Percentiles rank a stretch among this genome's conserved stretches.
Evolutionary conservation across 2,888 invertebrate genomes (phyloP).

Genomic region (Drosophila robusta): DNA sequence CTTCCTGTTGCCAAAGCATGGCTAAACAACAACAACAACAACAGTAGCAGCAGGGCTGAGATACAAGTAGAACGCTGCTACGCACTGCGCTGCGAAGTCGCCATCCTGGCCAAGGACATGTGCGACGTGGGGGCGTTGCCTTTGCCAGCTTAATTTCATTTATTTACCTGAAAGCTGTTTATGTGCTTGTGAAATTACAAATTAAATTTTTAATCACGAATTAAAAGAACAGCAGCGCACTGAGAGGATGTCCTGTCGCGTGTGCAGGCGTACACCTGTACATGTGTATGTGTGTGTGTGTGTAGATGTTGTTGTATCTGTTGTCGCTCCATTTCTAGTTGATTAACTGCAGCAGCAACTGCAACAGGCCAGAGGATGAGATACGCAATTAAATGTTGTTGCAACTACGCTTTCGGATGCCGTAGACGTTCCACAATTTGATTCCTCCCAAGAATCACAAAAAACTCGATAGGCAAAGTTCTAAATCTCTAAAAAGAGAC

Average conservation of each 20-base stretch:
- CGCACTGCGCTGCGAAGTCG: constrained; percentile 34
- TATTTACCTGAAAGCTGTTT: constrained; percentile 79
- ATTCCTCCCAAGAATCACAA: neutral
- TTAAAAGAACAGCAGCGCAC: constrained; percentile 48
- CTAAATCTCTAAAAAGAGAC: too few relatives aligned
- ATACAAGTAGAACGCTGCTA: constrained; percentile 24
- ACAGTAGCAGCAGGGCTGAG: constrained; percentile 37
- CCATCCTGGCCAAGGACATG: constrained; percentile 46
- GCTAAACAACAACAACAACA: constrained; percentile 49
- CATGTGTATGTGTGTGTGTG: constrained; percentile 7
- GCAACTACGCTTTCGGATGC: neutral
- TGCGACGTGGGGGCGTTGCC: constrained; percentile 18
- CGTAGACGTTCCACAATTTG: neutral
- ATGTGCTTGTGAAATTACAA: constrained; percentile 77
- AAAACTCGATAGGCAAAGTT: too few relatives aligned
- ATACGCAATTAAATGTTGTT: constrained; percentile 34
- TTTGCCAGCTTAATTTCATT: constrained; percentile 75
- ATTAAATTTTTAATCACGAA: constrained; percentile 79
- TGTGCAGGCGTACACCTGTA: neutral
- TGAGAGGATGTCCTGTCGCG: constrained; percentile 30
- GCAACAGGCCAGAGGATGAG: constrained; percentile 24
- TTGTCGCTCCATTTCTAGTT: constrained; percentile 66
- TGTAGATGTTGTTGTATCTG: constrained; percentile 40
- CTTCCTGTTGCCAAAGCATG: constrained; percentile 66
- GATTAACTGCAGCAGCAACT: constrained; percentile 64